A percentile compares a stretch with the other conserved stretches of the same genome.
Conservation (phyloP, 2,113 vertebrate genomes). For the Nothobranchius furzeri region DNA sequence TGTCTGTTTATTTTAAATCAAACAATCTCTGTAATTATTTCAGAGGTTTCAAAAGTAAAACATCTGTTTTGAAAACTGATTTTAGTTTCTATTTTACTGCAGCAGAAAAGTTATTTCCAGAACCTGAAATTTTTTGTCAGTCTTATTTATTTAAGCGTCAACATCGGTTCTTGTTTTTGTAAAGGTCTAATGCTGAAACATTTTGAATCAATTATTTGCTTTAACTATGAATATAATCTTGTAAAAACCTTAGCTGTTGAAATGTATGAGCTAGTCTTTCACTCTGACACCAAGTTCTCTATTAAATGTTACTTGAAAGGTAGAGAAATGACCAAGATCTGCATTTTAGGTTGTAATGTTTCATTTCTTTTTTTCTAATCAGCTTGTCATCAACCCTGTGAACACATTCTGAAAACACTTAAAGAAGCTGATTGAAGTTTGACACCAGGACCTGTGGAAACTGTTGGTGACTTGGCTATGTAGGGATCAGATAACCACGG, state of each 20-base stretch:
- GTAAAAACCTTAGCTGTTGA: too few relatives aligned
- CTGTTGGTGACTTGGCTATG: conserved; percentile 17
- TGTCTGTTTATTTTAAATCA: not conserved
- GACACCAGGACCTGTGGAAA: conserved; percentile 50
- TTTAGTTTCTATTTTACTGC: not conserved
- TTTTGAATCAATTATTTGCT: conserved; percentile 42
- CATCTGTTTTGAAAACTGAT: not conserved
- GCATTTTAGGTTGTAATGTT: conserved; percentile 20
- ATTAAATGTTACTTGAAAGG: conserved; percentile 17
- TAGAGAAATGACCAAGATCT: not conserved
- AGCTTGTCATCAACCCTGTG: conserved; percentile 23
- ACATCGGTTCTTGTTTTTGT: too few relatives aligned
- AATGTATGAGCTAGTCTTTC: too few relatives aligned
- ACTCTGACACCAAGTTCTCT: not conserved
- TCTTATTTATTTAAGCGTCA: too few relatives aligned
- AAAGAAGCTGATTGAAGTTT: conserved; percentile 48
- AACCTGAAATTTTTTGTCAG: too few relatives aligned
- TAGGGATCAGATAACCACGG: conserved; percentile 40
- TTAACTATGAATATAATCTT: conserved; percentile 1
- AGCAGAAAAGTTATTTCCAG: too few relatives aligned
- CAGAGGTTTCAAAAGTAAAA: not conserved
- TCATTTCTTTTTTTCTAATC: not conserved
- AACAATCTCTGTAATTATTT: not conserved
- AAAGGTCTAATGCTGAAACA: not conserved
- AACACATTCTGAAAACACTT: conserved; percentile 31